A percentile compares a stretch with the other conserved stretches of the same genome.
Conservation (phyloP, 2,113 vertebrate genomes). For the Gymnogyps californianus region DNA sequence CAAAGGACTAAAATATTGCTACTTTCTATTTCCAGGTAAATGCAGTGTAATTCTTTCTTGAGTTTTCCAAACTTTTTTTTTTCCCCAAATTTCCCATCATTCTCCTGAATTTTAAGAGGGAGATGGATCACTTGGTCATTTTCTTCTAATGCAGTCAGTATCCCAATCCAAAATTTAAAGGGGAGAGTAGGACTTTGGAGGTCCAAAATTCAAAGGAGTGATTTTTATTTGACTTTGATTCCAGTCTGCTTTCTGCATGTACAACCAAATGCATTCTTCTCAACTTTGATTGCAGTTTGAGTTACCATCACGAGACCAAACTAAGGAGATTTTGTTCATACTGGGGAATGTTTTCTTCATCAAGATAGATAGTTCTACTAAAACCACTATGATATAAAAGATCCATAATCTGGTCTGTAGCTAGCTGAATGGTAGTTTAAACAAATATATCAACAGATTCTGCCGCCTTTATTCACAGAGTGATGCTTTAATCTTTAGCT, state of each 20-base stretch:
- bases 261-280: background rate
- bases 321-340: background rate
- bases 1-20: constrained; percentile 60
- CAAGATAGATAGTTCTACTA: background rate
- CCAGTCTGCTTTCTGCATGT: background rate
- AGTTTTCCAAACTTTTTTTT: background rate
- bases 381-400: background rate
- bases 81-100: background rate
- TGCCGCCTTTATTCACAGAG: background rate
- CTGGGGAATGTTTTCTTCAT: background rate
- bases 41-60: background rate
- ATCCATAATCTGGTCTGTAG: background rate
- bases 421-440: background rate
- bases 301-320: background rate
- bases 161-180: background rate
- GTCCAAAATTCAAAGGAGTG: background rate
- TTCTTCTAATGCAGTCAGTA: background rate
- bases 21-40: constrained; percentile 11
- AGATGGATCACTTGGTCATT: background rate
- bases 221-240: background rate
- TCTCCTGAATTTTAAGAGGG: background rate
- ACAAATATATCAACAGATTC: background rate
- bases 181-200: background rate
- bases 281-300: background rate
- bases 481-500: background rate